A percentile compares a stretch with the other conserved stretches of the same genome.
These are phyloP conservation scores for Neoniphon sammara DNA, from an alignment of 2,797 vertebrate genomes.

Conservation along the genomic window DNA sequence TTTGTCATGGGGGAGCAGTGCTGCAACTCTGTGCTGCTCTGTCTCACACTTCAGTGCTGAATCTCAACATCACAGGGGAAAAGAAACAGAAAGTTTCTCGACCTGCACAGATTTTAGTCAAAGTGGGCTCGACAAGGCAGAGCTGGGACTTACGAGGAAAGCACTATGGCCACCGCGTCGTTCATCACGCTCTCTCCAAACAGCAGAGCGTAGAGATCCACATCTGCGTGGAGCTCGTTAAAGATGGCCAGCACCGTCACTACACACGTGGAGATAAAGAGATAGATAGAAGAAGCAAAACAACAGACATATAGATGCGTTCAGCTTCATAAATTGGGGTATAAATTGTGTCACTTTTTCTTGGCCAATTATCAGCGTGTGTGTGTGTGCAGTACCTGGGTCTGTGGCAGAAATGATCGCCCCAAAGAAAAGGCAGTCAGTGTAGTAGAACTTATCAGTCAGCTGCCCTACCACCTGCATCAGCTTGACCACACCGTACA, in stretches of 20 bases:
- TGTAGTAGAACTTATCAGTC: conserved; percentile 96
- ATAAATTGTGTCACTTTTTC: not conserved
- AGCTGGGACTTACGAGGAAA: conserved; percentile 90
- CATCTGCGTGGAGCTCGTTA: conserved; percentile 95
- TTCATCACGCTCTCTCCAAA: conserved; percentile 98
- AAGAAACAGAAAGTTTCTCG: not conserved
- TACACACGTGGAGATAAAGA: conserved; percentile 58
- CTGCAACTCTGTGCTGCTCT: conserved; percentile 8
- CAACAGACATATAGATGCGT: not conserved
- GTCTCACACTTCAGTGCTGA: conserved; percentile 38
- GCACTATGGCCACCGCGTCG: conserved; percentile 95
- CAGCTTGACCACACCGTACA: conserved; percentile 98
- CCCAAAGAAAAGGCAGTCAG: conserved; percentile 97
- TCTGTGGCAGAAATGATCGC: conserved; percentile 98
- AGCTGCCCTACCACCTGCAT: conserved; percentile 94
- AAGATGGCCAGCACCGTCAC: conserved; percentile 98
- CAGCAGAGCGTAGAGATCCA: conserved; percentile 96
- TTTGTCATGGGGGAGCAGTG: not conserved
- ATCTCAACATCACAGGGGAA: conserved; percentile 54
- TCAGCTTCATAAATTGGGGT: not conserved
- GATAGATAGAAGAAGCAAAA: not conserved
- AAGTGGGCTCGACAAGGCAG: not conserved
- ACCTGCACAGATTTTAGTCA: not conserved
- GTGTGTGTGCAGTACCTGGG: conserved; percentile 84
- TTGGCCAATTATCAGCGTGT: not conserved